Evolutionary conservation across 1,140 invertebrate genomes (phyloP), one percentile per base, ranked within the genome.

Genomic region (Venustaconcha ellipsiformis): DNA sequence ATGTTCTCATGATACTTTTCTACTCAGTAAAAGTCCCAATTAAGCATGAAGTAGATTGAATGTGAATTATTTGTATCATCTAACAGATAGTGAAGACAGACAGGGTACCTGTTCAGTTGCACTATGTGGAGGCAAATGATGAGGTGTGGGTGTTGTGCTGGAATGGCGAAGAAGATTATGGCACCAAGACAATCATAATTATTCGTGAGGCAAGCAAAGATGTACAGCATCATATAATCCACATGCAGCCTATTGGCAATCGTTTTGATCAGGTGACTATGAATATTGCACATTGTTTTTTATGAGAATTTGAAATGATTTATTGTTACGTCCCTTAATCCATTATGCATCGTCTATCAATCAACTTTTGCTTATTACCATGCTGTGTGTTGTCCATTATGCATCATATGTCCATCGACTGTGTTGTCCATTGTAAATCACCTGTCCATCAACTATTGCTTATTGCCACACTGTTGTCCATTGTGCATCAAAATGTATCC

Each of bases 101-200:
- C 85, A 93, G 94, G 84, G 93, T 92, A 82, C 94, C 94, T 4
- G 94, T 95, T 8, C 92, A 94, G 72, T 86, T 95, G 6, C 92
- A 93, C 82, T 95, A 95, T 85, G 93, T 95, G 5, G 92, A 92
- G 56, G 92, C 94, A 83, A 85, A 95, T 70, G 94, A 95, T 86
- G 94, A 95, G 88, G 93, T 95, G 2, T 95, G 95, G 95, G 91
- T 95, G 11, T 86, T 95, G 55, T 95, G 94, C 85, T 95, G 94
- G 94, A 91, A 93, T 30, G 91, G 90, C 18, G 89, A 92, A 48
- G 83, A 88, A 55, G 89, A 92, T 81, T 78, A 91, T 68, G 93
- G 93, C 8, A 91, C 93, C 59, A 95, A 95, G 89, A 95, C 94
- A 2, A 92, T 95, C 69, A 93, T 91, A 55, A 93, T 95, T 14